These are phyloP conservation scores for Amblyraja radiata DNA, from an alignment of 2,797 vertebrate species.

Conservation along the genomic window DNA sequence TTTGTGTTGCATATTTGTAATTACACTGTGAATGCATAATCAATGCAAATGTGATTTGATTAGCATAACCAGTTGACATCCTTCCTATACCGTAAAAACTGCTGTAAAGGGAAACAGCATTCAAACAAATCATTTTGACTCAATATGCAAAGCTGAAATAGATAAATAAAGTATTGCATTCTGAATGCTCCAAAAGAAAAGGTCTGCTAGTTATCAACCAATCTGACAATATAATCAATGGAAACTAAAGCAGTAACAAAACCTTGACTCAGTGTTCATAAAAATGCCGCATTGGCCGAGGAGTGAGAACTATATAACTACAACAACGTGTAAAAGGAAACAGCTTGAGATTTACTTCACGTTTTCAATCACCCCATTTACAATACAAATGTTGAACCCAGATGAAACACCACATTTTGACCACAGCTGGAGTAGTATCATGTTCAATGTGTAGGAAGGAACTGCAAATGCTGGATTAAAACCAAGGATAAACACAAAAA, in stretches of 20 bases:
- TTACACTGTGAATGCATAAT: neutral
- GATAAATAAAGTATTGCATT: neutral
- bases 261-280: neutral
- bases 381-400: no score
- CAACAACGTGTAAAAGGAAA: no score
- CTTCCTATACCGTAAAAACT: neutral
- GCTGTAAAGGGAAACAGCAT: neutral
- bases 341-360: no score
- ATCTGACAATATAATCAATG: neutral
- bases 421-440: no score
- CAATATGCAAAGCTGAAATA: neutral
- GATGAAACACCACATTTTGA: no score
- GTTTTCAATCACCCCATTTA: no score
- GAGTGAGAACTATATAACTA: no score
- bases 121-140: neutral
- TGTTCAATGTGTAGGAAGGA: no score
- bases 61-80: neutral
- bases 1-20: neutral
- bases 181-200: neutral
- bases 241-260: neutral
- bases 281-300: neutral
- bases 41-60: neutral
- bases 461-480: no score
- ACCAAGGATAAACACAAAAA: no score
- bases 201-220: neutral